phyloP scores from a whole-genome alignment of 2,888 invertebrate species.

The Calameuta pallipes region DNA sequence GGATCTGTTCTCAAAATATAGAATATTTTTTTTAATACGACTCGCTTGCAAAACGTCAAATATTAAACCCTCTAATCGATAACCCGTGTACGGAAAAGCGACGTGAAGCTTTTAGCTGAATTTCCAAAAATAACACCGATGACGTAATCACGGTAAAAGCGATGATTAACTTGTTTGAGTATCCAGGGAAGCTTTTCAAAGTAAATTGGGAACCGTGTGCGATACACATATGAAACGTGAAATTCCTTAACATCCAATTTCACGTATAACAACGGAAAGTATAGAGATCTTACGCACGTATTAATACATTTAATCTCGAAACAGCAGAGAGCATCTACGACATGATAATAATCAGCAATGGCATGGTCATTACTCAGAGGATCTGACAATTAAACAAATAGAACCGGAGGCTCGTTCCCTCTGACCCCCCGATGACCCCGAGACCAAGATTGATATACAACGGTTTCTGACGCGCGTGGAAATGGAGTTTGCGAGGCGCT shows the following conservation, averaged over 20 bases:
- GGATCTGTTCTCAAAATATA: not conserved
- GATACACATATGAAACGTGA: not conserved
- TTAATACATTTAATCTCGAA: not conserved
- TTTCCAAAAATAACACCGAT: not conserved
- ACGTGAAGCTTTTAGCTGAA: not conserved
- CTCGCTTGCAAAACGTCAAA: not conserved
- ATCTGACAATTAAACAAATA: constrained; percentile 12
- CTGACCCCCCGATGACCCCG: not conserved
- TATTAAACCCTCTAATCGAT: not conserved
- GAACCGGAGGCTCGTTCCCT: constrained; percentile 3
- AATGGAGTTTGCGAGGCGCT: not conserved
- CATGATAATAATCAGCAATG: constrained; percentile 1
- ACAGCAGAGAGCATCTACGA: not conserved
- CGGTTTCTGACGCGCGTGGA: not conserved
- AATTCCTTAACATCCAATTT: not conserved
- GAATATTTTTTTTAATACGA: not conserved
- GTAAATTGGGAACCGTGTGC: not conserved
- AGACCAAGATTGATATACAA: constrained; percentile 5
- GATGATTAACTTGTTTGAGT: not conserved
- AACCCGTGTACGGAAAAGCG: not conserved
- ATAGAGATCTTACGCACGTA: not conserved
- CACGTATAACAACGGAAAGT: not conserved
- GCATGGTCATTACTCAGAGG: constrained; percentile 2
- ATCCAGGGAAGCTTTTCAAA: not conserved
- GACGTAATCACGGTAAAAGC: not conserved